phyloP scores from a whole-genome alignment of 2,113 vertebrate genomes.

The Poeciliopsis prolifica region DNA sequence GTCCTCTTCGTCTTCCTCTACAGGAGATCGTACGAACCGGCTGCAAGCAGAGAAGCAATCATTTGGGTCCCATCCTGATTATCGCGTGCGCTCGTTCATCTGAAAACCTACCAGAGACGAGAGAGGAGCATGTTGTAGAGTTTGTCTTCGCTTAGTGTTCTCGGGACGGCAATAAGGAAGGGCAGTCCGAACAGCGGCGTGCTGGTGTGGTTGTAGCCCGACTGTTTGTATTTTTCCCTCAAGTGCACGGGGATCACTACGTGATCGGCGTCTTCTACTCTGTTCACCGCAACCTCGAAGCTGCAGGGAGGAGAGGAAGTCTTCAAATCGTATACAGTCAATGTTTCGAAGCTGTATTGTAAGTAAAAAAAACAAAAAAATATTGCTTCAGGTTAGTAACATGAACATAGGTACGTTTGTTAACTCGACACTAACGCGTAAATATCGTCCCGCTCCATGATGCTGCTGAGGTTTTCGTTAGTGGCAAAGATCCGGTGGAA shows the following conservation, averaged over 20 bases:
- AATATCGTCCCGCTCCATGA: slow-evolving; percentile 98
- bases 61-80: no score
- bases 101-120: slow-evolving; percentile 87
- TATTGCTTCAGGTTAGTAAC: no score
- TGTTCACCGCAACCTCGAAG: slow-evolving; percentile 88
- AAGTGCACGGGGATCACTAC: slow-evolving; percentile 96
- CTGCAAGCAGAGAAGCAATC: slow-evolving; percentile 49
- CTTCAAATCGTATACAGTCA: background rate
- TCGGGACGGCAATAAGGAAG: slow-evolving; percentile 94
- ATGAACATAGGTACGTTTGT: background rate
- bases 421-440: slow-evolving; percentile 89
- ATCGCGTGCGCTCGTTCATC: no score
- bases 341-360: no score
- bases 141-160: slow-evolving; percentile 95
- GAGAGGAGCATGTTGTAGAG: slow-evolving; percentile 94
- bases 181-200: slow-evolving; percentile 94
- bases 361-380: no score
- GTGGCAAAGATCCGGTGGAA: slow-evolving; percentile 97
- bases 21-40: slow-evolving; percentile 73
- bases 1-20: slow-evolving; percentile 83
- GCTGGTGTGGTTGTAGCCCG: slow-evolving; percentile 94
- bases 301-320: slow-evolving; percentile 25
- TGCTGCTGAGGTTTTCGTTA: slow-evolving; percentile 98
- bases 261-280: slow-evolving; percentile 92
- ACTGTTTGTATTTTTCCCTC: slow-evolving; percentile 95